Base-by-base conservation (phyloP, 2,113 vertebrate species). In the Tenebrosternarchus preto region DNA sequence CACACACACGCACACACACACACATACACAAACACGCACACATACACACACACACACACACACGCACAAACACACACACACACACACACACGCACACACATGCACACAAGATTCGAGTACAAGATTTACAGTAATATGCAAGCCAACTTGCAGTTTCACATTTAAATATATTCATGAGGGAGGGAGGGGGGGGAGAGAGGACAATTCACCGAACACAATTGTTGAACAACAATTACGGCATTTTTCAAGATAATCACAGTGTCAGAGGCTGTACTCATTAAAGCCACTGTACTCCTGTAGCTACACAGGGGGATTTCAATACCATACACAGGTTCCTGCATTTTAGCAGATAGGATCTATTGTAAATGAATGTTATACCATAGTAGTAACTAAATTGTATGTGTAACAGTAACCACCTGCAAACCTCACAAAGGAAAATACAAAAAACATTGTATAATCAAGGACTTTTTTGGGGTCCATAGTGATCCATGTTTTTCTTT, bases 171-270 rank as follows among this genome's bases (percentile, higher is more conserved):
- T 60, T 46, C 33, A 39, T 1, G 3, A 33, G 53, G n/a, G 36
- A 29, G 56, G 31, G 25, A 31, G 31, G 36, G 46, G 66, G 25
- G 36, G 46, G 66, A 19, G 43, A 36, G 12, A 36, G 55, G 17
- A 22, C 61, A 53, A 66, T 66, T 66, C 19, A 20, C 19, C 53
- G 19, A 64, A 11, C 33, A 36, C 6, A 36, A 36, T 36, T 36
- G 33, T 36, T 36, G 33, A 4, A 63, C 60, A 66, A 66, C 31
- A 68, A 39, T 68, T 68, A 39, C 5, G 9, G 9, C 64, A 39
- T 68, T 39, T 39, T 39, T 68, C 64, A 68, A 68, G 64, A 39
- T 68, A 39, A 68, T 39, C 31, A 39, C 31, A 39, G 33, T 68
- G 64, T 39, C 64, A 22, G 64, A 36, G 31, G 8, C 27, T 16